Conservation (phyloP, 2,888 invertebrate genomes). For the Neoitamus cyanurus region DNA sequence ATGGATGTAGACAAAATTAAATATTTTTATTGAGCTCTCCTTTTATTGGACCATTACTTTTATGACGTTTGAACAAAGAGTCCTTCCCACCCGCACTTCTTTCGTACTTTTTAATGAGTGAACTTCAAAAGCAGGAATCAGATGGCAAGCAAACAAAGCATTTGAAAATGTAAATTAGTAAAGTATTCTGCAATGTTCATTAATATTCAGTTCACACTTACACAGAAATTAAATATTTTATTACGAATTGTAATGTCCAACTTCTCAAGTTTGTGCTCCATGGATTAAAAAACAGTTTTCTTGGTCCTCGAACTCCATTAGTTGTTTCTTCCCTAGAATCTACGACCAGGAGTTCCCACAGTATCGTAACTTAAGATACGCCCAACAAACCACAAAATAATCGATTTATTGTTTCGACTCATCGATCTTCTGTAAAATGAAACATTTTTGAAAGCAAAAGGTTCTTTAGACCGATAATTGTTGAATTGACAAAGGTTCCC, state of each 20-base stretch:
- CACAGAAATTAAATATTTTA: neutral
- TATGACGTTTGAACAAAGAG: conserved; percentile 40
- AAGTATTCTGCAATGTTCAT: neutral
- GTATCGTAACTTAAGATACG: neutral
- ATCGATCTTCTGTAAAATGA: conserved; percentile 11
- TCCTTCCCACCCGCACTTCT: neutral
- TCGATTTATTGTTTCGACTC: neutral
- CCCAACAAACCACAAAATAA: neutral
- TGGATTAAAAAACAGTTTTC: neutral
- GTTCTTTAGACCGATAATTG: neutral
- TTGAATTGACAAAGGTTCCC: neutral
- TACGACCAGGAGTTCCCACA: neutral
- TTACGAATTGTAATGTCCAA: neutral
- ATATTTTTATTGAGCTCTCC: conserved; percentile 43
- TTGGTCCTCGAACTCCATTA: neutral
- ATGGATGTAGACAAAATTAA: conserved; percentile 45
- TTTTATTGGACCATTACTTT: conserved; percentile 45
- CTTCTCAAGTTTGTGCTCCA: neutral
- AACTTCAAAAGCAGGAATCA: conserved; percentile 26
- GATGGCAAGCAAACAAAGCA: conserved; percentile 16
- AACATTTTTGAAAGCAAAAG: neutral
- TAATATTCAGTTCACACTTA: neutral
- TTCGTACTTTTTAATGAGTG: conserved; percentile 33
- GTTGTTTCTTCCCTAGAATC: neutral
- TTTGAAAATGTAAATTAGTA: conserved; percentile 29